phyloP scores from a whole-genome alignment of 2,888 invertebrate genomes.

The Taphrorychus bicolor region DNA sequence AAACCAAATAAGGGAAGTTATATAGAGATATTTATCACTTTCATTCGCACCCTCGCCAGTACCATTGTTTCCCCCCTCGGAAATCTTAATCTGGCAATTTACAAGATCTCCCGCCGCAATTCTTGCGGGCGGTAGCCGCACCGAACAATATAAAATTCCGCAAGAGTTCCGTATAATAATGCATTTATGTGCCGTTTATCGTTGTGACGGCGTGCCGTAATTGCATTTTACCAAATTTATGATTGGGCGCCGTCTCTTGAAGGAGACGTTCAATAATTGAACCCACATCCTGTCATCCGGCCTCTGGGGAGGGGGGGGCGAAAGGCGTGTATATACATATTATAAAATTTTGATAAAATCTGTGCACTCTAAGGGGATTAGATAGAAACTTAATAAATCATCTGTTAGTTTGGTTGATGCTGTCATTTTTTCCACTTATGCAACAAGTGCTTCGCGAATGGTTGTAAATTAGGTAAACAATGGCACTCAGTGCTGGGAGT shows the following conservation, averaged over 20 bases:
- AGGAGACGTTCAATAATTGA: no score
- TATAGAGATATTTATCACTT: conserved; percentile 26
- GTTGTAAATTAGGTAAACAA: background rate
- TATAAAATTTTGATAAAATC: no score
- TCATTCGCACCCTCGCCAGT: conserved; percentile 21
- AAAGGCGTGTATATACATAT: no score
- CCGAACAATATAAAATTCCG: conserved; percentile 35
- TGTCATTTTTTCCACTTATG: background rate
- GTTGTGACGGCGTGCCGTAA: conserved; percentile 19
- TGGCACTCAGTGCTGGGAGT: background rate
- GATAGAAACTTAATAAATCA: no score
- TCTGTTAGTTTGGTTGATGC: background rate
- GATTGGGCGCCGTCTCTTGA: conserved; percentile 22
- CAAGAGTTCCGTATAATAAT: conserved; percentile 27
- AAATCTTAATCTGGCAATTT: conserved; percentile 37
- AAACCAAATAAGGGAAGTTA: conserved; percentile 13
- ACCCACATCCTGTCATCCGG: no score
- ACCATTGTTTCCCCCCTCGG: conserved; percentile 19
- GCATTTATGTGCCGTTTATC: conserved; percentile 34
- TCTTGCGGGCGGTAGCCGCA: conserved; percentile 30
- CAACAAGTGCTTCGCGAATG: background rate
- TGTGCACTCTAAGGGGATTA: no score
- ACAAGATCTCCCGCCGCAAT: conserved; percentile 33
- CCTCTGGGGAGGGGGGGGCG: no score
- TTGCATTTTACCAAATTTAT: conserved; percentile 38